Conservation (phyloP, 2,113 vertebrate genomes). For the Falcunculus frontatus region DNA sequence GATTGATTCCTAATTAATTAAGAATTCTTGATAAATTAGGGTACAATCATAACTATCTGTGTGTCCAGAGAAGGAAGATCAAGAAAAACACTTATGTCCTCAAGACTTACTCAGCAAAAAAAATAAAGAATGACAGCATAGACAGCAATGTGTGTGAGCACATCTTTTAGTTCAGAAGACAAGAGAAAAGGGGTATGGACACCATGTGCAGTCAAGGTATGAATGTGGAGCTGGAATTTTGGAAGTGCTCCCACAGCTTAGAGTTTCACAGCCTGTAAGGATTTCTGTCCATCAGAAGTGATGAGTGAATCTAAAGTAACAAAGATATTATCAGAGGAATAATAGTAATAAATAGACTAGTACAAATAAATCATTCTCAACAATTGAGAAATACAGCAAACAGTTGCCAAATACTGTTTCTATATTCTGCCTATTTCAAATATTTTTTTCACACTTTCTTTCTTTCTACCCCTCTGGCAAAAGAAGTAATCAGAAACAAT, state of each 20-base stretch:
- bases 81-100: background rate
- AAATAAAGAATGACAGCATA: background rate
- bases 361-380: background rate
- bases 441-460: background rate
- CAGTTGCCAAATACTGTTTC: background rate
- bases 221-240: background rate
- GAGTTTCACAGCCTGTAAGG: background rate
- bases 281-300: background rate
- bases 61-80: background rate
- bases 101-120: background rate
- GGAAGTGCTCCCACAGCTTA: background rate
- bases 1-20: background rate
- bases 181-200: background rate
- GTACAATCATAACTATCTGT: background rate
- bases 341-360: background rate
- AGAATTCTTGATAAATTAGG: background rate
- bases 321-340: background rate
- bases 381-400: background rate
- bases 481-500: background rate
- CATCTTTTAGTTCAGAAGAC: background rate
- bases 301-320: background rate
- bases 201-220: background rate
- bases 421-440: background rate
- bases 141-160: fast-evolving
- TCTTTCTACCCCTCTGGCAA: background rate